Percentiles rank a stretch among this genome's conserved stretches.
phyloP scores from a whole-genome alignment of 1,140 invertebrate genomes.

The Listronotus oregonensis region DNA sequence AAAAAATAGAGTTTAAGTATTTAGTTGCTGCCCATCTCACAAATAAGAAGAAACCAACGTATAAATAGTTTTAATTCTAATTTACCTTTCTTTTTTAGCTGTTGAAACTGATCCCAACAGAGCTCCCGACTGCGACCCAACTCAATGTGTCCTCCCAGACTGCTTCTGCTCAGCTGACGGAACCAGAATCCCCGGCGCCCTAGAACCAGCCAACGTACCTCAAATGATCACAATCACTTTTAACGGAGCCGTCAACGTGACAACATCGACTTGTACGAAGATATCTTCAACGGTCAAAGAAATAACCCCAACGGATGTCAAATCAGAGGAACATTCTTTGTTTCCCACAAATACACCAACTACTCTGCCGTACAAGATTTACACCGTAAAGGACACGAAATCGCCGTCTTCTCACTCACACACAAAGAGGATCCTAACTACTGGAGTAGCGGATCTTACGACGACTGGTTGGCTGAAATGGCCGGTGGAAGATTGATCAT shows the following conservation, averaged over 20 bases:
- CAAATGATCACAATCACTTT: slow-evolving; percentile 95
- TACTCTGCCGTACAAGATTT: slow-evolving; percentile 93
- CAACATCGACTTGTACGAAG: slow-evolving; percentile 90
- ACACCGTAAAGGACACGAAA: slow-evolving; percentile 91
- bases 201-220: slow-evolving; percentile 83
- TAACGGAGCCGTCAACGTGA: slow-evolving; percentile 92
- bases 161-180: slow-evolving; percentile 94
- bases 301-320: slow-evolving; percentile 93
- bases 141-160: slow-evolving; percentile 86
- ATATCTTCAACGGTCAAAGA: slow-evolving; percentile 84
- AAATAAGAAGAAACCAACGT: too few relatives aligned
- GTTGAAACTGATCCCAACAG: slow-evolving; percentile 88
- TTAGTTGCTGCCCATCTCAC: too few relatives aligned
- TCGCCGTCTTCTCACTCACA: slow-evolving; percentile 90
- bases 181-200: slow-evolving; percentile 82
- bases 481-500: slow-evolving; percentile 87
- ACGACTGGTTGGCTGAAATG: slow-evolving; percentile 95
- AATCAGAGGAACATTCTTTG: slow-evolving; percentile 92
- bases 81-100: slow-evolving; percentile 64
- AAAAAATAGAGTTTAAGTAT: too few relatives aligned
- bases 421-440: slow-evolving; percentile 89
- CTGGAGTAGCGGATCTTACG: slow-evolving; percentile 85
- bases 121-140: slow-evolving; percentile 86
- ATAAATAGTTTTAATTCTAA: too few relatives aligned
- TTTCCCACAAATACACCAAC: slow-evolving; percentile 95